Evolutionary conservation across 2,797 vertebrate species (phyloP), one percentile per base, ranked within the genome.

Genomic region (Clarias platycephalus): DNA sequence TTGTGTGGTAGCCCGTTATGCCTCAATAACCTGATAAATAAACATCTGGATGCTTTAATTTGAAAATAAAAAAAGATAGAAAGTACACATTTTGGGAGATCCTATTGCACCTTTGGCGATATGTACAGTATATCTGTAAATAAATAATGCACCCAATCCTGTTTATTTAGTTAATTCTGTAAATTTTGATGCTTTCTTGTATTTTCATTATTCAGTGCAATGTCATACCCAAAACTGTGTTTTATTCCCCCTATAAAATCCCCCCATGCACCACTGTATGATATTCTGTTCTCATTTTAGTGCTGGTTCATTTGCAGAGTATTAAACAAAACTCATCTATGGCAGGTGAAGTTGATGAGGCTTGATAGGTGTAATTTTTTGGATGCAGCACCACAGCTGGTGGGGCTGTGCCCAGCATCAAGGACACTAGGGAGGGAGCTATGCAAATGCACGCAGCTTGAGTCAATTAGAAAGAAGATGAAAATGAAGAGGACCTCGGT

Each of bases 251-350:
- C 4, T 63, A 10, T 49, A 26, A 79, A 62, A 64, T 64, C n/a
- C 13, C 13, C 60, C 34, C 60, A 2, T 49, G n/a, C 16, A 9
- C 9, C 9, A 66, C 40, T 28, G 81, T 40, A 89, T 88, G 86
- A 82, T 81, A 83, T 85, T 88, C 84, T 85, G 85, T 88, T 85
- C 91, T 91, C 89, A 90, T 89, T 90, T 89, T 88, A 90, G 86
- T 72, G 63, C 72, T 84, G 88, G 83, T 91, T 92, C 89, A 93
- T 94, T 94, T 92, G 83, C 87, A 79, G 89, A 90, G 89, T 89
- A 92, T 94, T 93, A 90, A 93, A 92, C 91, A 92, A 92, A 90
- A 90, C 92, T 90, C 91, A 91, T 91, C 91, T 34, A 90, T 91
- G 90, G 90, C 89, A 88, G 84, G 90, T 88, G 89, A 83, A 91